Conservation (phyloP, 2,113 vertebrate genomes). For the Carassius auratus region DNA sequence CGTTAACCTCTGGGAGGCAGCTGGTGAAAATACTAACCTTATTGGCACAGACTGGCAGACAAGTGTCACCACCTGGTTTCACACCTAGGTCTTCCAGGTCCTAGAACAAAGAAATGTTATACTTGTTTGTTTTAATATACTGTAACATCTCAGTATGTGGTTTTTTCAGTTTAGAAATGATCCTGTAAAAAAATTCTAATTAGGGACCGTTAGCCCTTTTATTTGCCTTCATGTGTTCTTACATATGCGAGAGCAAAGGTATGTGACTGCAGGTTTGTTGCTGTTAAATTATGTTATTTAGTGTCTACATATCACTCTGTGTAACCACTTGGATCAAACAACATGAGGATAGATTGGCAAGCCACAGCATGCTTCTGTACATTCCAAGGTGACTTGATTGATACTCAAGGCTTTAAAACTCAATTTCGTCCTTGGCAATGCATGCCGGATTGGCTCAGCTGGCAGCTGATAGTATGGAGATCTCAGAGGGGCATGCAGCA, state of each 20-base stretch:
- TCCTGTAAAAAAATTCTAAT: not conserved
- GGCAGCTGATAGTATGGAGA: conserved; percentile 19
- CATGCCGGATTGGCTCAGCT: conserved; percentile 24
- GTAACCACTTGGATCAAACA: not conserved
- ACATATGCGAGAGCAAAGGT: not conserved
- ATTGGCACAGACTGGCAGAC: not conserved
- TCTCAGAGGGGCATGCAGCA: conserved; percentile 50
- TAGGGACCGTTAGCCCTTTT: not conserved
- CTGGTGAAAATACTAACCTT: not conserved
- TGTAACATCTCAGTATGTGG: not conserved
- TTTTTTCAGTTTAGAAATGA: not conserved
- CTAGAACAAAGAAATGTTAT: not conserved
- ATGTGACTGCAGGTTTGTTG: not conserved
- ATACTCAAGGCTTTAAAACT: conserved; percentile 15
- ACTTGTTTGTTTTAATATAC: not conserved
- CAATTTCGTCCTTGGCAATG: conserved; percentile 49
- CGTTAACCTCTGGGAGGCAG: not conserved
- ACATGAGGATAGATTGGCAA: not conserved
- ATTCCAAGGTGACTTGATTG: not conserved
- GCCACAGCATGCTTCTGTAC: not conserved
- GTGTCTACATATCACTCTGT: not conserved
- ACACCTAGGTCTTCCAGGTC: not conserved
- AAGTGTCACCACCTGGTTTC: not conserved
- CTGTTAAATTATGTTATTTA: not conserved
- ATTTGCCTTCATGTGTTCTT: not conserved